Percentiles rank a stretch among this genome's conserved stretches.
phyloP scores from a whole-genome alignment of 2,888 invertebrate genomes.

The Leucophenga maculata region DNA sequence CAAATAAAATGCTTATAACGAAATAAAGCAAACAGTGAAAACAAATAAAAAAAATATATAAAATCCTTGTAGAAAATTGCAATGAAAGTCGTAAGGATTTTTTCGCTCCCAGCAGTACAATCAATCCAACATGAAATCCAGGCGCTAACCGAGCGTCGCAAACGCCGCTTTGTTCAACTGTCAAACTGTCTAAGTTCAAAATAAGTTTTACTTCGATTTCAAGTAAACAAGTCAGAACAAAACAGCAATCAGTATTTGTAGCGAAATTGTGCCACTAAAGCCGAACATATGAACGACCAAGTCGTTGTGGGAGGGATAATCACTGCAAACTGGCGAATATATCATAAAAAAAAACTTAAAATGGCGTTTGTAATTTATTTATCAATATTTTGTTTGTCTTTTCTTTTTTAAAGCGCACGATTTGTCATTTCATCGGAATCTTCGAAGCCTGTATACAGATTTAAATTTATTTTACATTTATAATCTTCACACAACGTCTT shows the following conservation, averaged over 20 bases:
- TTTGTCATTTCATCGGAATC: too few relatives aligned
- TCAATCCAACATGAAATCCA: slow-evolving; percentile 17
- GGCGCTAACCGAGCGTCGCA: background rate
- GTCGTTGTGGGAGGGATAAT: background rate
- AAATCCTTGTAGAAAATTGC: background rate
- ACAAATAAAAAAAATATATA: background rate
- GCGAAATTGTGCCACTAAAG: background rate
- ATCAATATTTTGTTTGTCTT: background rate
- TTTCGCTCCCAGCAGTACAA: slow-evolving; percentile 23
- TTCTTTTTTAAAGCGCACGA: too few relatives aligned
- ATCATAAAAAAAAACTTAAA: slow-evolving; percentile 1
- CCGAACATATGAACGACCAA: background rate
- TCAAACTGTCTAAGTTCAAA: background rate
- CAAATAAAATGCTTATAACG: background rate
- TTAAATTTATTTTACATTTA: too few relatives aligned
- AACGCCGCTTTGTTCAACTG: too few relatives aligned
- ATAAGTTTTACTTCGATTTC: slow-evolving; percentile 14
- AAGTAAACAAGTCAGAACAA: slow-evolving; percentile 7
- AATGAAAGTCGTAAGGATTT: slow-evolving; percentile 26
- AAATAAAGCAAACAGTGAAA: slow-evolving; percentile 12
- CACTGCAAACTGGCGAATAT: background rate
- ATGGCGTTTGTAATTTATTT: background rate
- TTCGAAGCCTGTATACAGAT: too few relatives aligned
- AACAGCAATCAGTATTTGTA: slow-evolving; percentile 12
- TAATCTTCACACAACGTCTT: too few relatives aligned